phyloP scores from a whole-genome alignment of 2,113 vertebrate genomes.

The mouse (Mus musculus) region DNA sequence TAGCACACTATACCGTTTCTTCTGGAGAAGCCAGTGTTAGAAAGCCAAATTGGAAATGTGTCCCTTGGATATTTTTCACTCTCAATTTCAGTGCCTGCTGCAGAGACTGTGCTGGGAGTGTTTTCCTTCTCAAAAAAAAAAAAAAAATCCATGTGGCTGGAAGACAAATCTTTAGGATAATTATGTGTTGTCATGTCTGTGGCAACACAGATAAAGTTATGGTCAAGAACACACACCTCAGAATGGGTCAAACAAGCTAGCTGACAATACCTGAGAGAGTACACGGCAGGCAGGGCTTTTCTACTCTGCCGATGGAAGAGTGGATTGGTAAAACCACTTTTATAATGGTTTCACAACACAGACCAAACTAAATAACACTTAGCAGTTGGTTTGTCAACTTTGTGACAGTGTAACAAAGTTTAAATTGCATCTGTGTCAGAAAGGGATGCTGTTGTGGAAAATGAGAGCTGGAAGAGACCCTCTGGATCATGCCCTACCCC shows the following conservation, averaged over 20 bases:
- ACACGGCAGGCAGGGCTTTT: neutral
- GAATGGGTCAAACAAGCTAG: slow-evolving; percentile 18
- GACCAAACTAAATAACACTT: neutral
- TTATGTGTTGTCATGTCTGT: neutral
- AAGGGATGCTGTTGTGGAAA: neutral
- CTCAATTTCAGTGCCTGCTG: slow-evolving; percentile 44
- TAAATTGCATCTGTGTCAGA: neutral
- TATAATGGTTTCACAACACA: neutral
- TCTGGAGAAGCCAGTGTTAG: slow-evolving; percentile 47
- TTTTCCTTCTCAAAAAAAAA: slow-evolving; percentile 32
- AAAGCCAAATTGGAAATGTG: slow-evolving; percentile 40
- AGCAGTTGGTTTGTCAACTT: neutral
- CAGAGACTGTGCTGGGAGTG: slow-evolving; percentile 12
- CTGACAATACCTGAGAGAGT: neutral
- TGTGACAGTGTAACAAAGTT: neutral
- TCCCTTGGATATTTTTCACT: slow-evolving; percentile 40
- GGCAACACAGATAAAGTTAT: slow-evolving; percentile 2
- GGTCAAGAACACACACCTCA: neutral
- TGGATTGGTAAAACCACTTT: slow-evolving; percentile 36
- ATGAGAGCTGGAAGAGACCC: neutral
- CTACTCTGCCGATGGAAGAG: neutral
- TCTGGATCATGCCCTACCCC: neutral
- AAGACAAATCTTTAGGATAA: neutral
- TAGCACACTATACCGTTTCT: slow-evolving; percentile 57
- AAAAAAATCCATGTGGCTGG: neutral